Evolutionary conservation across 2,113 vertebrate species (phyloP), one percentile per base, ranked within the genome.

Genomic region (Colossoma macropomum): DNA sequence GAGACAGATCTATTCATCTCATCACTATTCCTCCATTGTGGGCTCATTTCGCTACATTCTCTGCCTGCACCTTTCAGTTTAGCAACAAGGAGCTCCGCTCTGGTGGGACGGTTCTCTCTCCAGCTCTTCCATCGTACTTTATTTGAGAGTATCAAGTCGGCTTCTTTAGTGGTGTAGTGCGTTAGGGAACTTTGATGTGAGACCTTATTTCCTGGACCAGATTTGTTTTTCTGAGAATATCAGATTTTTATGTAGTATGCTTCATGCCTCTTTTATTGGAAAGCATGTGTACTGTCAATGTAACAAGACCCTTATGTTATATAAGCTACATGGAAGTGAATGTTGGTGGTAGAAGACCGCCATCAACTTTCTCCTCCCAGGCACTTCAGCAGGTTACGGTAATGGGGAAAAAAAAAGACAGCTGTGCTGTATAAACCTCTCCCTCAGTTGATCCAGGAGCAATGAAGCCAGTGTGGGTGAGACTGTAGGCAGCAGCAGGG

Each of bases 311-410:
- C 68, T 84, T 77, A 65, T 81, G 82, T 81, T 84, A n/a, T 78
- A 84, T 87, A 87, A 87, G 86, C 86, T 84, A 87, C 77, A 82
- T 30, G 30, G 75, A 82, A 75, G 75, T 62, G 70, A 82, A 62
- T 15, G 63, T 80, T 81, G 79, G 73, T 75, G 78, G 81, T 83
- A 48, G 56, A 84, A 74, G 62, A 72, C 74, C 13, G 68, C 79
- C 72, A 41, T 78, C 75, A 63, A 77, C 21, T 17, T 81, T 86
- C 25, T 80, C 80, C 50, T 30, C 69, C 75, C 77, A 80, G 79
- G 59, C 81, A 84, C 71, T 86, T 81, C 74, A 81, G 59, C 73
- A 77, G 81, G 63, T 56, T 69, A 72, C 34, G 81, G 65, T 76
- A 30, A 83, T 66, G 65, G 76, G 76, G 59, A 41, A 54, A 38